A percentile compares a stretch with the other conserved stretches of the same genome.
These are phyloP conservation scores for Pseudomyrmex flavicornis DNA, from an alignment of 1,140 invertebrate genomes.

Conservation along the genomic window DNA sequence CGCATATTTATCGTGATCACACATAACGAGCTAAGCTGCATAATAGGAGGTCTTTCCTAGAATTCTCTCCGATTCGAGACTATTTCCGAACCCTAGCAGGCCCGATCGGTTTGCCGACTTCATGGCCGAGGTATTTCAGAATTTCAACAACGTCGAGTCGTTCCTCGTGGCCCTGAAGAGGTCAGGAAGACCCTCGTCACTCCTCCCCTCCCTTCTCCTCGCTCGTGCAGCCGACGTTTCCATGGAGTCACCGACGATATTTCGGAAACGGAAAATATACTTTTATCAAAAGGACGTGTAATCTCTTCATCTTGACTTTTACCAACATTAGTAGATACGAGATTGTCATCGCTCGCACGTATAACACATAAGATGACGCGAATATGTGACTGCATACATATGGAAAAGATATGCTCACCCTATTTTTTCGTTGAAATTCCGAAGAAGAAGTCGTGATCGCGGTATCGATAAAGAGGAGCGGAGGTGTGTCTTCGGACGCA, in stretches of 20 bases:
- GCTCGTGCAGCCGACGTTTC: too few relatives aligned
- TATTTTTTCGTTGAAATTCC: constrained; percentile 9
- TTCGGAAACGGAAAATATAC: constrained; percentile 6
- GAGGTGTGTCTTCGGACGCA: not conserved
- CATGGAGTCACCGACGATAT: not conserved
- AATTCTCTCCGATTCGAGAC: constrained; percentile 22
- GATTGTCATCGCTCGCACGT: not conserved
- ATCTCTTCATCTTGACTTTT: not conserved
- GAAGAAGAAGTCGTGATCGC: not conserved
- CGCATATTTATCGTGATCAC: not conserved
- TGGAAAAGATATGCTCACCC: not conserved
- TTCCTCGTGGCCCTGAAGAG: constrained; percentile 29
- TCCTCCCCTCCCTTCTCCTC: constrained; percentile 10
- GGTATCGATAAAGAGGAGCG: not conserved
- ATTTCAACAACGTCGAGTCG: constrained; percentile 37
- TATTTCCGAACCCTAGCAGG: not conserved
- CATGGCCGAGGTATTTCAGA: constrained; percentile 23
- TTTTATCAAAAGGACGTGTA: not conserved
- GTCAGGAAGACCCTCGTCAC: constrained; percentile 49
- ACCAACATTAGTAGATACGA: not conserved
- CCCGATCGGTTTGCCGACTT: constrained; percentile 2
- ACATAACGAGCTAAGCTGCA: not conserved
- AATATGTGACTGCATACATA: not conserved
- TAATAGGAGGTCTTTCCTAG: constrained; percentile 10
- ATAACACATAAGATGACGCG: too few relatives aligned